Conservation (phyloP, 2,113 vertebrate species). For the Ardeotis arabs region DNA sequence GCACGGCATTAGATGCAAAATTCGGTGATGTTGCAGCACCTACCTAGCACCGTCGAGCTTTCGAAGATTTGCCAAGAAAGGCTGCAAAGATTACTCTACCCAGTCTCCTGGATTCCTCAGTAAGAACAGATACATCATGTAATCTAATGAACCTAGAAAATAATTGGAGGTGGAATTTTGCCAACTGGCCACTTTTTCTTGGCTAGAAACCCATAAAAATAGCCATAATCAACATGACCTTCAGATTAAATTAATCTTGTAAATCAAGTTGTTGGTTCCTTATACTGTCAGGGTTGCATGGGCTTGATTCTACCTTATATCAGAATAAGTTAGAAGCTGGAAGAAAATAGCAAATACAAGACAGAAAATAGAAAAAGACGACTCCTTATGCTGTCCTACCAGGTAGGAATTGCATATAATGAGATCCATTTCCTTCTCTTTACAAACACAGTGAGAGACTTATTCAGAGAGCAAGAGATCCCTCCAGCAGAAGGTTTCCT, state of each 20-base stretch:
- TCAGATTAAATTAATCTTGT: neutral
- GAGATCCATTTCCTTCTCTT: neutral
- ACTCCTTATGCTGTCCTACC: neutral
- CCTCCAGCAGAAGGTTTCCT: neutral
- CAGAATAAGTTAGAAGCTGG: neutral
- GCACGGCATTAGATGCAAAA: neutral
- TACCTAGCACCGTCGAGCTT: fast-evolving
- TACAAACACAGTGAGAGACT: neutral
- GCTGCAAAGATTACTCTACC: neutral
- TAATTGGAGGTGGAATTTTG: neutral
- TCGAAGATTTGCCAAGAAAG: neutral
- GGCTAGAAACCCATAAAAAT: neutral
- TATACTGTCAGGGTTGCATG: neutral
- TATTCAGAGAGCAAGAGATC: neutral
- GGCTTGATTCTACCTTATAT: neutral
- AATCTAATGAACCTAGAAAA: neutral
- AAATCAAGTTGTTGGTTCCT: neutral
- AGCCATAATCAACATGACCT: neutral
- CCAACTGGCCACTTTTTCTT: neutral
- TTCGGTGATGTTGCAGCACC: too few species aligned
- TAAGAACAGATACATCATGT: neutral
- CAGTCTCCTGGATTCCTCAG: neutral
- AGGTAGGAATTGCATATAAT: neutral
- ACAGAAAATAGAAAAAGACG: neutral
- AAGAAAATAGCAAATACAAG: neutral